phyloP scores from a whole-genome alignment of 53 echinoderm and acorn worm species.

The Luidia sarsii region DNA sequence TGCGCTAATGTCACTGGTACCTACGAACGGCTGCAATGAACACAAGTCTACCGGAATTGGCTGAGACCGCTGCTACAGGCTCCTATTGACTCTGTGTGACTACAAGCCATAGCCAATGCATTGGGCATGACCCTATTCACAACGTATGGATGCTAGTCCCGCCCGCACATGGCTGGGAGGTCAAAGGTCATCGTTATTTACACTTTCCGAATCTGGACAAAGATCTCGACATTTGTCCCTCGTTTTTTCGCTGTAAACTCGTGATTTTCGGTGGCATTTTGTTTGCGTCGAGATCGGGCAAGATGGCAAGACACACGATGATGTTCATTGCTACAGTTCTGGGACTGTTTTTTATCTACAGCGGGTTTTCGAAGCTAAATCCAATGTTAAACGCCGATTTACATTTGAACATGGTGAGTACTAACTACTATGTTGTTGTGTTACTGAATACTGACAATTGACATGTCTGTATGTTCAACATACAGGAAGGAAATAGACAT shows the following conservation, averaged over 20 bases:
- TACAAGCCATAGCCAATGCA: too few relatives aligned
- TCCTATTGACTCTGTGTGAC: too few relatives aligned
- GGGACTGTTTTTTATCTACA: slow-evolving; percentile 69
- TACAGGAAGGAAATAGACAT: too few relatives aligned
- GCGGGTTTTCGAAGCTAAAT: slow-evolving; percentile 69
- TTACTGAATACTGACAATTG: too few relatives aligned
- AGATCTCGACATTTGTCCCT: not conserved
- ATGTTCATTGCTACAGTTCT: slow-evolving; percentile 47
- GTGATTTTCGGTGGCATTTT: not conserved
- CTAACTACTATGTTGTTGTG: too few relatives aligned
- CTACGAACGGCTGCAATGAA: too few relatives aligned
- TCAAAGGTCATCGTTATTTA: slow-evolving; percentile 7
- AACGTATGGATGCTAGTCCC: not conserved
- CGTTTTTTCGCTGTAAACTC: not conserved
- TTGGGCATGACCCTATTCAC: too few relatives aligned
- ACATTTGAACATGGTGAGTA: slow-evolving; percentile 78
- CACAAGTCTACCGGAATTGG: too few relatives aligned
- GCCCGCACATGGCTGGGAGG: not conserved
- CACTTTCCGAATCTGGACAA: not conserved
- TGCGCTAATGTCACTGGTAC: too few relatives aligned
- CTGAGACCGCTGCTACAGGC: too few relatives aligned
- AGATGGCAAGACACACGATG: slow-evolving; percentile 55
- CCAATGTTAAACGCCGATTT: slow-evolving; percentile 64
- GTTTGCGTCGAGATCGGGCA: not conserved
- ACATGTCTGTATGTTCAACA: too few relatives aligned